Base-by-base conservation (phyloP, 2,888 invertebrate species). In the Chrysolina haemoptera region DNA sequence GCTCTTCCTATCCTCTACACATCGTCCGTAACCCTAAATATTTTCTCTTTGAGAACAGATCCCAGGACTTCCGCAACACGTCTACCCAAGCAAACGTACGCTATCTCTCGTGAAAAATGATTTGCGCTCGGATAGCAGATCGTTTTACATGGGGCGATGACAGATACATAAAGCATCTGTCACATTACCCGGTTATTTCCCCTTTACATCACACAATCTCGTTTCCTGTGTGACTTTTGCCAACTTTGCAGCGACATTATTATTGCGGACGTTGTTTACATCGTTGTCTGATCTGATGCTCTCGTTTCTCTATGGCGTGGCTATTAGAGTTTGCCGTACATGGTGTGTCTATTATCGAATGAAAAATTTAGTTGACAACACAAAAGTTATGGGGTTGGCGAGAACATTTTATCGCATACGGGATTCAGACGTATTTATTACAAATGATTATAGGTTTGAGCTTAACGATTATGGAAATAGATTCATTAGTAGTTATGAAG, bases 181-280 rank as follows among this genome's bases (percentile, higher is more conserved):
- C 80, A 79, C 78, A 79, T 80, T 80, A 78, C 76, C 78, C 79
- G 76, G 79, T 79, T 79, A 81, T 78, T 79, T 81, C 78, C 79
- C 77, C 80, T 75, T 76, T 76, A 76, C 65, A 66, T 70, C 62
- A 43, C 70, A 50, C 70, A 73, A 73, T 73, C 73, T 73, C 73
- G 73, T 73, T 73, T 73, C 70, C 73, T 65, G 62, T 70, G 62
- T 46, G 69, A 66, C 70, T 73, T 69, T 65, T 50, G 67, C 67
- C 53, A 67, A 67, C 67, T 67, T 67, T 40, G 53, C 43, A 27
- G 53, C 53, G 48, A 53, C 53, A 53, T 67, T 67, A 66, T 67
- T 67, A 65, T 65, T 59, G 59, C n/a, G 27, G 27, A 59, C 59
- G 43, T 20, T 67, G 46, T 65, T 53, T 67, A 27, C 53, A 18